Conservation (phyloP, 2,113 vertebrate genomes). For the Trogon melanurus region DNA sequence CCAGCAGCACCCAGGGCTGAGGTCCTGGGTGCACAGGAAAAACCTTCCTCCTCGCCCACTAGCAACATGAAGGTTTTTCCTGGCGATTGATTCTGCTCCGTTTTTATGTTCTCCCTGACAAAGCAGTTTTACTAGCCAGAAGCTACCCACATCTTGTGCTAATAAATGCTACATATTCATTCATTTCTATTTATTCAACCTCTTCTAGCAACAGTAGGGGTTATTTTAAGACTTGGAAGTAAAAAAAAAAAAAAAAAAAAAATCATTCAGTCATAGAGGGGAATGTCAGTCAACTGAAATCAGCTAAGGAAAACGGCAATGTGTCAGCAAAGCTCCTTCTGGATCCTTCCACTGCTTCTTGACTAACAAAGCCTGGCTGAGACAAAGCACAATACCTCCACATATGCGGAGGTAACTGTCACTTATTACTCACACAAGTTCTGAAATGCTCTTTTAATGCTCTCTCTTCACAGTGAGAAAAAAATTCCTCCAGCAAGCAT, state of each 20-base stretch:
- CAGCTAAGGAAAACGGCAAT: not conserved
- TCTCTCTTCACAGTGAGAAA: not conserved
- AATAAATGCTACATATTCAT: conserved; percentile 19
- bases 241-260: not conserved
- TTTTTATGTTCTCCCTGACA: conserved; percentile 9
- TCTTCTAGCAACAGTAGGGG: not conserved
- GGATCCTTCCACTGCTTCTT: not conserved
- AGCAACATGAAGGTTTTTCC: not conserved
- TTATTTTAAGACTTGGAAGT: conserved; percentile 33
- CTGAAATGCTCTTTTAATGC: not conserved
- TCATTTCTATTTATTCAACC: conserved; percentile 24
- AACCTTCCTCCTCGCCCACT: not conserved
- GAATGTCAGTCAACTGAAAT: not conserved
- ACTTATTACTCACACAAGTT: not conserved
- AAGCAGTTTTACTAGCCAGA: conserved; percentile 37
- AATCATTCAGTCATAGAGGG: not conserved
- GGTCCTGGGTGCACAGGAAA: not conserved
- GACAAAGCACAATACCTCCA: not conserved
- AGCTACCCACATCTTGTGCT: not conserved
- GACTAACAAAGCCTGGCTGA: not conserved
- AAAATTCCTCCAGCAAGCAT: not conserved
- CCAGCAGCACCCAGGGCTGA: not conserved
- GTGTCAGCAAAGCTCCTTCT: not conserved
- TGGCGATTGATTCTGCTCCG: not conserved
- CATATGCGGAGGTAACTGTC: not conserved